Evolutionary conservation across 2,797 vertebrate species (phyloP).

Genomic region (Rhabdomys pumilio): DNA sequence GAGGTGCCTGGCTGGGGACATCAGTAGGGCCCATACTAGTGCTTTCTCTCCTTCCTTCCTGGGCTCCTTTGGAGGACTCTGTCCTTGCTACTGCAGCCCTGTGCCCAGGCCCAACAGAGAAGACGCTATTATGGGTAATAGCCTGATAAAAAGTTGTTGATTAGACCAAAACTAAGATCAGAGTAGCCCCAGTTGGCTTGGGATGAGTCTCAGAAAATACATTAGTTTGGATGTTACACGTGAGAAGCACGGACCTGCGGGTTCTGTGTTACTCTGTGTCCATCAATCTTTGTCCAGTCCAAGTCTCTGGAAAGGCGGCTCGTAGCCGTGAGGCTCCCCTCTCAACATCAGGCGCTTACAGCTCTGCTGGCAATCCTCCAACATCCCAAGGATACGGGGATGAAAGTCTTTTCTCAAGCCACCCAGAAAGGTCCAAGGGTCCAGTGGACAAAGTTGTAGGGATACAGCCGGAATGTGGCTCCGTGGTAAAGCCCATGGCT

Average conservation of each 20-base stretch:
- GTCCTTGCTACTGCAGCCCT: background rate
- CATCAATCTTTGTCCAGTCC: background rate
- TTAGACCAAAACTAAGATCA: background rate
- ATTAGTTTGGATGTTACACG: background rate
- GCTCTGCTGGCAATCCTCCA: background rate
- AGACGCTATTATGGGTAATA: background rate
- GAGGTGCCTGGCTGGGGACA: constrained; percentile 15
- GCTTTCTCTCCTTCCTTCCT: background rate
- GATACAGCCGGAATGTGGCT: background rate
- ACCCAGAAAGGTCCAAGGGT: background rate
- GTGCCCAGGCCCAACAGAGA: background rate
- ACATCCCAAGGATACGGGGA: background rate
- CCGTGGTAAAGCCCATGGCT: background rate
- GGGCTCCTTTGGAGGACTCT: constrained; percentile 16
- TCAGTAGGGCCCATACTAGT: background rate
- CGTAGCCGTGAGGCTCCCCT: background rate
- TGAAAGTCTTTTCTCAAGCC: constrained; percentile 10
- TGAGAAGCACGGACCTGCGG: background rate
- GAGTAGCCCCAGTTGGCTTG: background rate
- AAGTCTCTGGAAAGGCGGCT: background rate
- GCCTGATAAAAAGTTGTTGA: background rate
- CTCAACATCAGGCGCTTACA: background rate
- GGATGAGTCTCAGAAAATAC: background rate
- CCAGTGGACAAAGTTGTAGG: background rate
- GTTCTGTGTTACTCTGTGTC: background rate